These are phyloP conservation scores for Oncorhynchus tshawytscha DNA, from an alignment of 2,113 vertebrate genomes.

Conservation along the genomic window DNA sequence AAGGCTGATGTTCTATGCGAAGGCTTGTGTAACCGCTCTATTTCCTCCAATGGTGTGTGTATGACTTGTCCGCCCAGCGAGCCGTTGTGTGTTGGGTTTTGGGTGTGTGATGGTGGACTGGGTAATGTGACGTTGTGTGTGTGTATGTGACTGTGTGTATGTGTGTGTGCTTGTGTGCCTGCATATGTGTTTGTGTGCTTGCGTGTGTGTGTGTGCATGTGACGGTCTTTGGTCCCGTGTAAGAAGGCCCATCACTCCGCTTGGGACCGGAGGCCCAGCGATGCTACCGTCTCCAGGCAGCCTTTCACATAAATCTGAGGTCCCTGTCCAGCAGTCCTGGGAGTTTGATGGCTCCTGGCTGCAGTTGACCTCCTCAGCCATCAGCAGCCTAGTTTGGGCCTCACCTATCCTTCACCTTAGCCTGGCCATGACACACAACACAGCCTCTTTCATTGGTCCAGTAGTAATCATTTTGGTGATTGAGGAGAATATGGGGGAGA, in stretches of 20 bases:
- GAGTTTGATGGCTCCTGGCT: constrained; percentile 43
- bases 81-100: no score
- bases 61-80: not conserved
- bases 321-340: constrained; percentile 33
- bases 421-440: constrained; percentile 9
- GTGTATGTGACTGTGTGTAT: not conserved
- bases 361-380: constrained; percentile 32
- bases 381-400: constrained; percentile 28
- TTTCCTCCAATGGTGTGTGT: not conserved
- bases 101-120: no score
- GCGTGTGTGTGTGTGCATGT: constrained; percentile 16
- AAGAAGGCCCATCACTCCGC: constrained; percentile 6
- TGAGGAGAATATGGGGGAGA: not conserved
- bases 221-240: constrained; percentile 39
- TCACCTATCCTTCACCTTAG: constrained; percentile 56
- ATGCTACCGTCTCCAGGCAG: constrained; percentile 67
- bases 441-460: constrained; percentile 56
- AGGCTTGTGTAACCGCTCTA: constrained; percentile 21
- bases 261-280: constrained; percentile 38
- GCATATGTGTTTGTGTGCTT: not conserved
- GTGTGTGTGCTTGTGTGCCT: not conserved
- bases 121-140: not conserved
- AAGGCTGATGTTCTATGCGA: not conserved
- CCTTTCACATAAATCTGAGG: constrained; percentile 66
- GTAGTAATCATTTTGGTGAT: constrained; percentile 59